A percentile compares a stretch with the other conserved stretches of the same genome.
These are phyloP conservation scores for Sebastes nivosus DNA, from an alignment of 2,797 vertebrate species.

Conservation along the genomic window DNA sequence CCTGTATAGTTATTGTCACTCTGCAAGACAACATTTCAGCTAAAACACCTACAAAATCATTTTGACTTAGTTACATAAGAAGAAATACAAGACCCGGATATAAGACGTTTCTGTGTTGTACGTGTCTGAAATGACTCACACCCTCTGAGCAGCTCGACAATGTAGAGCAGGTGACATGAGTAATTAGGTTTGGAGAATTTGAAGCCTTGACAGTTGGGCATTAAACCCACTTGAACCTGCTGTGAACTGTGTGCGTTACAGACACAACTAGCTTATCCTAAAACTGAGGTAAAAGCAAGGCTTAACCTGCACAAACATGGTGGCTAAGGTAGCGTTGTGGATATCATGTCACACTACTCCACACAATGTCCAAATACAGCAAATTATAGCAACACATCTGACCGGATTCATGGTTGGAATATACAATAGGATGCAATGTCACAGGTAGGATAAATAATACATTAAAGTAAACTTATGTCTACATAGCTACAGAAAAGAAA, in stretches of 20 bases:
- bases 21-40: background rate
- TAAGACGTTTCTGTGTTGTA: background rate
- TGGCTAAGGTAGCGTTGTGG: background rate
- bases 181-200: slow-evolving; percentile 51
- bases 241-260: background rate
- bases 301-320: background rate
- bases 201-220: slow-evolving; percentile 39
- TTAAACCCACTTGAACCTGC: slow-evolving; percentile 41
- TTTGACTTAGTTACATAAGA: background rate
- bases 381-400: background rate
- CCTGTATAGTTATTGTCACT: background rate
- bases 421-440: background rate
- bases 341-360: too few species aligned
- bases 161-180: slow-evolving; percentile 50
- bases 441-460: background rate
- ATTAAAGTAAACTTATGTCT: background rate
- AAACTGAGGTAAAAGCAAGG: background rate
- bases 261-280: background rate
- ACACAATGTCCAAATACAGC: background rate
- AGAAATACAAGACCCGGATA: background rate
- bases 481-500: background rate
- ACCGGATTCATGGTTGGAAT: background rate
- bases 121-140: slow-evolving; percentile 38
- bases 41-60: slow-evolving; percentile 11
- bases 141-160: slow-evolving; percentile 29